Conservation (phyloP, 2,113 vertebrate species). For the Willisornis vidua region DNA sequence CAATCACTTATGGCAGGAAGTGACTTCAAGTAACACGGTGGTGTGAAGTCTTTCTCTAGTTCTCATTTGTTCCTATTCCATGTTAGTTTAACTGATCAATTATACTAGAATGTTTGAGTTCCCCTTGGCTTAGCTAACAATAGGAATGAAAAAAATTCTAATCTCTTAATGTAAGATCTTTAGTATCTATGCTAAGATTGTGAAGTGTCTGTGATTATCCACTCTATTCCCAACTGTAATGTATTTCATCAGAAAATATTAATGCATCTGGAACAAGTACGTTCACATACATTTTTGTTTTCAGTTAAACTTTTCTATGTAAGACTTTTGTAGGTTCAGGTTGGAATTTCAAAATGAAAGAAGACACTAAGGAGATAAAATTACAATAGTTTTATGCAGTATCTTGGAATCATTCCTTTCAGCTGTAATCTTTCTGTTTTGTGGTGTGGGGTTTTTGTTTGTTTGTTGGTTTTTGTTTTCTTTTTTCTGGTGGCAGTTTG, state of each 20-base stretch:
- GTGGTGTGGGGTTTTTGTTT: background rate
- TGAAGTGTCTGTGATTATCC: background rate
- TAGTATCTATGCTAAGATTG: background rate
- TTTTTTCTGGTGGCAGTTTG: background rate
- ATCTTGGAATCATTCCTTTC: background rate
- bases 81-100: background rate
- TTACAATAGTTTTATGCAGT: background rate
- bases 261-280: background rate
- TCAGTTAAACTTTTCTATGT: background rate
- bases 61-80: background rate
- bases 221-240: background rate
- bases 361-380: background rate
- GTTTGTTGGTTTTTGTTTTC: background rate
- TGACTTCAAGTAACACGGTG: background rate
- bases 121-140: background rate
- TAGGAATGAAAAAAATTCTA: background rate
- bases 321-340: background rate
- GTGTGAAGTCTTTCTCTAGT: background rate
- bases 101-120: background rate
- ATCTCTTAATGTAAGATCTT: background rate
- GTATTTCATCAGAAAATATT: background rate
- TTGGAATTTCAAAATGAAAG: background rate
- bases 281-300: background rate
- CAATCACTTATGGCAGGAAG: background rate
- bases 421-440: background rate